Conservation (phyloP, 2,888 invertebrate genomes). For the Alviniconcha strummeri region DNA sequence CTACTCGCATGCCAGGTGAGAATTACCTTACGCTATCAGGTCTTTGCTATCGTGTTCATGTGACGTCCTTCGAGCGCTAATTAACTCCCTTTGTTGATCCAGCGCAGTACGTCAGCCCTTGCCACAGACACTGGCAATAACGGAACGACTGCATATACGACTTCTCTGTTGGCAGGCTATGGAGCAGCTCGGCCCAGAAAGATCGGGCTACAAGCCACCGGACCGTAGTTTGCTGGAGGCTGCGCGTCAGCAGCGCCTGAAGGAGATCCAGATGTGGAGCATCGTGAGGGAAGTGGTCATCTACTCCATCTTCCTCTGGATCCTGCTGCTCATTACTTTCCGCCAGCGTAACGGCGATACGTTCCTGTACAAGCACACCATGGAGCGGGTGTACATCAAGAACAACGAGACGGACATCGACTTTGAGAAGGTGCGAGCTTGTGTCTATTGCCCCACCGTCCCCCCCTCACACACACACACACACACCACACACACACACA, state of each 20-base stretch:
- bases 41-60: too few relatives aligned
- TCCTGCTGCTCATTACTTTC: constrained; percentile 74
- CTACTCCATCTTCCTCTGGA: constrained; percentile 74
- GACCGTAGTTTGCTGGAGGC: constrained; percentile 69
- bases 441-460: too few relatives aligned
- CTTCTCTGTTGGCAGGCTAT: constrained; percentile 43
- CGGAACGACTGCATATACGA: too few relatives aligned
- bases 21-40: too few relatives aligned
- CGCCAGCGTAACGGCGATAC: constrained; percentile 72
- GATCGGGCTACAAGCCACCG: constrained; percentile 70
- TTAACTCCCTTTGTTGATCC: too few relatives aligned
- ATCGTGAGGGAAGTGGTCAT: constrained; percentile 74
- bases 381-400: constrained; percentile 65
- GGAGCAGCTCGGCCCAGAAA: constrained; percentile 57
- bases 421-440: constrained; percentile 35
- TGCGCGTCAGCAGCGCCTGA: constrained; percentile 70
- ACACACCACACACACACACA: too few relatives aligned
- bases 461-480: too few relatives aligned
- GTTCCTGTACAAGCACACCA: constrained; percentile 71
- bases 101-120: too few relatives aligned
- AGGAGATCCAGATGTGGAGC: constrained; percentile 75
- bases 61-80: too few relatives aligned
- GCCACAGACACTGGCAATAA: too few relatives aligned
- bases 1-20: too few relatives aligned
- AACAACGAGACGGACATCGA: constrained; percentile 39